phyloP scores from a whole-genome alignment of 1,140 invertebrate genomes.

The Drosophila sproati region DNA sequence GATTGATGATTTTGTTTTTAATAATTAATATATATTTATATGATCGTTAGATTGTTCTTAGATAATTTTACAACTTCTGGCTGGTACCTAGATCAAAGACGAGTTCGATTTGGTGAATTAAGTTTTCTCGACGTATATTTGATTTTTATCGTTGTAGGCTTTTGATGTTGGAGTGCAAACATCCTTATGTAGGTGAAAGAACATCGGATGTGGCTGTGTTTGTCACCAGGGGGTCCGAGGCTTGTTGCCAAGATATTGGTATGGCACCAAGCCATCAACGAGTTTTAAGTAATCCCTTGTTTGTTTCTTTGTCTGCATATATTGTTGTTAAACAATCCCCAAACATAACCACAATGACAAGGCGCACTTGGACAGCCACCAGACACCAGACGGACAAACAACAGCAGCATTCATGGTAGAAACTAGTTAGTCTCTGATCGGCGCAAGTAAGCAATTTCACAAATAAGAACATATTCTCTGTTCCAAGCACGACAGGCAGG shows the following conservation, averaged over 20 bases:
- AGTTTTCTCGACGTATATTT: conserved; percentile 11
- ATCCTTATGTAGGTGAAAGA: conserved; percentile 42
- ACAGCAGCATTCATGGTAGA: conserved; percentile 21
- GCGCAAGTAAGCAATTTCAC: conserved; percentile 52
- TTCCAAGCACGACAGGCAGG: conserved; percentile 40
- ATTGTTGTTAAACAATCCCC: conserved; percentile 50
- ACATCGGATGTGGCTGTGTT: conserved; percentile 49
- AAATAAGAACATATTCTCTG: conserved; percentile 52
- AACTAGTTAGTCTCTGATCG: conserved; percentile 47
- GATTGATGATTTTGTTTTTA: too few relatives aligned
- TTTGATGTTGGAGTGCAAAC: conserved; percentile 44
- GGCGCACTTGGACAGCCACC: conserved; percentile 16
- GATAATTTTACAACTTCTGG: too few relatives aligned
- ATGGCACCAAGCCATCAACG: conserved; percentile 42
- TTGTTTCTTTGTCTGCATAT: conserved; percentile 47
- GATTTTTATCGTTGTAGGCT: conserved; percentile 31
- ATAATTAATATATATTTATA: too few relatives aligned
- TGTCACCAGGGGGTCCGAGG: conserved; percentile 45
- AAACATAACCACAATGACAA: conserved; percentile 46
- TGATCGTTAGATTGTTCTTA: too few relatives aligned
- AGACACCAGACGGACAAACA: conserved; percentile 5
- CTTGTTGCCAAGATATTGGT: conserved; percentile 8
- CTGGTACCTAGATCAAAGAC: not conserved
- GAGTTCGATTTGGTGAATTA: too few relatives aligned
- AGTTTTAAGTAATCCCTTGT: conserved; percentile 48